These are phyloP conservation scores for Diuraphis noxia DNA, from an alignment of 1,140 invertebrate genomes.

Conservation along the genomic window DNA sequence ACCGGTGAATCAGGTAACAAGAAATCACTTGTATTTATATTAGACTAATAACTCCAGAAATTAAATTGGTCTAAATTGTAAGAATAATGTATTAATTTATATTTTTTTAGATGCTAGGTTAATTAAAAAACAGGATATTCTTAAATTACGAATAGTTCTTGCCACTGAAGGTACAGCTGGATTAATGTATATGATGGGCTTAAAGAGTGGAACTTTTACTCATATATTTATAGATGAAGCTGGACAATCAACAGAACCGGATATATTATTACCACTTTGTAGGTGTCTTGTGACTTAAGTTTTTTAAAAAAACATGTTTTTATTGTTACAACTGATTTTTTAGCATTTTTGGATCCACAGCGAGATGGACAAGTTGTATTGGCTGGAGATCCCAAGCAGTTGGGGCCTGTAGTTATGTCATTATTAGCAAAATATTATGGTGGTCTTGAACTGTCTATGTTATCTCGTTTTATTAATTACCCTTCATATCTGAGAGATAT, in stretches of 20 bases:
- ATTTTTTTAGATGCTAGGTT: neutral
- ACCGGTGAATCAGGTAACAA: neutral
- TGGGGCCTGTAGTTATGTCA: conserved; percentile 81
- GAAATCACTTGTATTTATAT: neutral
- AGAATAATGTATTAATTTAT: neutral
- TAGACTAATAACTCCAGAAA: neutral
- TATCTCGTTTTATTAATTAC: conserved; percentile 59
- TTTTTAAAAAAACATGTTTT: neutral
- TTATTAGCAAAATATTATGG: conserved; percentile 68
- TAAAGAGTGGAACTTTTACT: conserved; percentile 77
- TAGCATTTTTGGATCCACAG: conserved; percentile 30
- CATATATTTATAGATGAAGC: conserved; percentile 90
- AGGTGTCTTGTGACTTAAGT: conserved; percentile 56
- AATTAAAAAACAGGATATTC: conserved; percentile 23
- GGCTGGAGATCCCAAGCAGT: conserved; percentile 88
- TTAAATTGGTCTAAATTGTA: neutral
- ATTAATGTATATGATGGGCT: conserved; percentile 68
- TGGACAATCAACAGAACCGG: conserved; percentile 87
- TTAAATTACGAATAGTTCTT: conserved; percentile 22
- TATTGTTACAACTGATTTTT: conserved; percentile 45
- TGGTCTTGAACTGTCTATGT: conserved; percentile 64
- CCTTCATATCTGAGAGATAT: conserved; percentile 58
- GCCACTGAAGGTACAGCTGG: conserved; percentile 64
- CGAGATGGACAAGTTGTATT: conserved; percentile 72
- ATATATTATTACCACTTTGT: conserved; percentile 76